Evolutionary conservation across 2,888 invertebrate species (phyloP), one percentile per base, ranked within the genome.

Genomic region (Eupithecia pulchellata): DNA sequence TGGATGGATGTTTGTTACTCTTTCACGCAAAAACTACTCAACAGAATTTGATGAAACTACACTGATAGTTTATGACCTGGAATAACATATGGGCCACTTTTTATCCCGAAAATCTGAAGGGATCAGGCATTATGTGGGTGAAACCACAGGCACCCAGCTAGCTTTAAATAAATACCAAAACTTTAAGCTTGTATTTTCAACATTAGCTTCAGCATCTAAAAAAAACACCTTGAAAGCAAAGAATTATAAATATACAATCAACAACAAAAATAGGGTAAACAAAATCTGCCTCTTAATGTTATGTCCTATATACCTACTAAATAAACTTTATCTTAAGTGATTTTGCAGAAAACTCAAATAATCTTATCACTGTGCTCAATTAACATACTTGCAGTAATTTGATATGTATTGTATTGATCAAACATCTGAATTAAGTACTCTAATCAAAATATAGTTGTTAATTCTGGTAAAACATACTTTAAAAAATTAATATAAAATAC

Each of bases 281-380:
- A 25, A 52, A 52, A 52, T 25, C 52, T 52, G 52, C 25, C 52
- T 52, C 4, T 6, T 17, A 29, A 27, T 57, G 14, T 14, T 57
- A 57, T 57, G 57, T 55, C 42, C n/a, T 42, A 42, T 42, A 42
- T 8, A 47, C n/a, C n/a, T n/a, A n/a, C 20, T 47, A 6, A 42
- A 42, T 57, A 57, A 57, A 29, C 29, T 29, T 29, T 57, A 57
- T 57, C 27, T 29, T 57, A 1, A n/a, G 60, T 60, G n/a, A 60
- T 60, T 30, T n/a, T 32, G 60, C 55, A 55, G 55, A 64, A 64
- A 25, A 13, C n/a, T 64, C 11, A 30, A 30, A 11, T 32, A 32
- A 60, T 60, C 32, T 60, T 58, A 58, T 58, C 58, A 30, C 58
- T 58, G 57, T 57, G 55, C 20, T 57, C 57, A 57, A 57, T 57